These are phyloP conservation scores for Cremastinae sp. DNA, from an alignment of 2,888 invertebrate genomes.

Conservation along the genomic window DNA sequence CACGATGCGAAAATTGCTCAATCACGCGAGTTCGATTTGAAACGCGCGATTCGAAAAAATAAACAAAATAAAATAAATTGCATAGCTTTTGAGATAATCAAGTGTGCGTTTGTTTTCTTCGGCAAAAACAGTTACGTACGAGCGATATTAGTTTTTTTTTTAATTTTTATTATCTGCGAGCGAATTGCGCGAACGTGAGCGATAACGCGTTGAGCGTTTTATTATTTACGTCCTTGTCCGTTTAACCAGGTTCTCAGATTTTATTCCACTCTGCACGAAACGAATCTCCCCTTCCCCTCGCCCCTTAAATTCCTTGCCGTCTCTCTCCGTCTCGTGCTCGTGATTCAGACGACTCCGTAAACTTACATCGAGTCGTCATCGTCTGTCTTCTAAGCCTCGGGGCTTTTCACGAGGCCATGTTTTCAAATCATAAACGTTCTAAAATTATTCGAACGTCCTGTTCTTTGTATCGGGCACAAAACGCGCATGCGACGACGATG, in stretches of 20 bases:
- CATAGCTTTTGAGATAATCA: conserved; percentile 46
- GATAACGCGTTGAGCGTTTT: conserved; percentile 65
- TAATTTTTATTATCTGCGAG: conserved; percentile 66
- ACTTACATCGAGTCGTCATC: conserved; percentile 24
- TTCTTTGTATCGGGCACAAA: conserved; percentile 51
- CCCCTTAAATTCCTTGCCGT: conserved; percentile 14
- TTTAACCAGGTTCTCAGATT: conserved; percentile 48
- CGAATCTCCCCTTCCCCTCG: too few species aligned
- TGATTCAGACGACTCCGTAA: conserved; percentile 19
- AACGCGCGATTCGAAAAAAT: conserved; percentile 51
- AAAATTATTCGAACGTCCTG: conserved; percentile 58
- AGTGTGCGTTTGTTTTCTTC: conserved; percentile 27
- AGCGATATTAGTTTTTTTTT: conserved; percentile 24
- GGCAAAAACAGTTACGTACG: conserved; percentile 12
- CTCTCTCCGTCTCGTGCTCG: conserved; percentile 18
- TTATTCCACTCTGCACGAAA: conserved; percentile 26
- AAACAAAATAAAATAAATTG: conserved; percentile 64
- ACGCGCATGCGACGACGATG: conserved; percentile 2
- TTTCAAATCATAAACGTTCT: conserved; percentile 58
- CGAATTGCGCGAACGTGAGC: conserved; percentile 63
- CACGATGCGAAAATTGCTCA: not conserved
- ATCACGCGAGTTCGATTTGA: not conserved
- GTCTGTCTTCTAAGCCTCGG: conserved; percentile 54
- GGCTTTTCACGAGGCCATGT: conserved; percentile 62
- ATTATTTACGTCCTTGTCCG: conserved; percentile 68